Conservation (phyloP, 2,797 vertebrate species). For the Mus minutoides region DNA sequence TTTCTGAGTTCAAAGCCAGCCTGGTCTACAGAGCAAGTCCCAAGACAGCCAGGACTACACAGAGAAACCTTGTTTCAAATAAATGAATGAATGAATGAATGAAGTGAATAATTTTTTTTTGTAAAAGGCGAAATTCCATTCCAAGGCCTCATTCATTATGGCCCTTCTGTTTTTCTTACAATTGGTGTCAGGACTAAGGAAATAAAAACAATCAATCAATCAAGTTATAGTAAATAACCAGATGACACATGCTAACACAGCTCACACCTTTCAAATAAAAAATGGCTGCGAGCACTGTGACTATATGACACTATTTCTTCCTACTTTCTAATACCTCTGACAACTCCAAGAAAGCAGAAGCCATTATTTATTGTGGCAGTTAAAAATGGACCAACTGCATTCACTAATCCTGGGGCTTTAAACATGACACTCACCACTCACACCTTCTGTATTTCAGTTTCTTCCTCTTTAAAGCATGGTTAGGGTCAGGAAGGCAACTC, state of each 20-base stretch:
- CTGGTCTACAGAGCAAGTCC: not conserved
- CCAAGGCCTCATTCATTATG: constrained; percentile 28
- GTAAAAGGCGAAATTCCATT: not conserved
- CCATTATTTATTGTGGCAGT: not conserved
- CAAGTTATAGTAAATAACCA: constrained; percentile 42
- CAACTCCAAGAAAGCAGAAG: constrained; percentile 8
- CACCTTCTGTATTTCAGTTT: constrained; percentile 21
- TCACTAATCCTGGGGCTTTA: not conserved
- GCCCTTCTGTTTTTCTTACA: constrained; percentile 31
- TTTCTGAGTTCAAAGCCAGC: not conserved
- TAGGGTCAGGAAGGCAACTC: not conserved
- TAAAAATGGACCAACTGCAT: not conserved
- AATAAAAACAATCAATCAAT: not conserved
- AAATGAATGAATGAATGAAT: too few species aligned
- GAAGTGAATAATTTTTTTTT: too few species aligned
- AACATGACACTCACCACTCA: not conserved
- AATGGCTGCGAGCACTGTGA: constrained; percentile 44
- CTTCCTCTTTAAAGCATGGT: constrained; percentile 26
- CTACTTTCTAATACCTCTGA: not conserved
- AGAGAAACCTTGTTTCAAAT: not conserved
- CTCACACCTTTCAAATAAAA: constrained; percentile 43
- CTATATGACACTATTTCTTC: not conserved
- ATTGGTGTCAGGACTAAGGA: not conserved
- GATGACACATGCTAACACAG: constrained; percentile 10
- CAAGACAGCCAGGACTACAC: not conserved